Evolutionary conservation across 2,113 vertebrate genomes (phyloP), one percentile per base, ranked within the genome.

Genomic region (Sinocyclocheilus rhinocerous): DNA sequence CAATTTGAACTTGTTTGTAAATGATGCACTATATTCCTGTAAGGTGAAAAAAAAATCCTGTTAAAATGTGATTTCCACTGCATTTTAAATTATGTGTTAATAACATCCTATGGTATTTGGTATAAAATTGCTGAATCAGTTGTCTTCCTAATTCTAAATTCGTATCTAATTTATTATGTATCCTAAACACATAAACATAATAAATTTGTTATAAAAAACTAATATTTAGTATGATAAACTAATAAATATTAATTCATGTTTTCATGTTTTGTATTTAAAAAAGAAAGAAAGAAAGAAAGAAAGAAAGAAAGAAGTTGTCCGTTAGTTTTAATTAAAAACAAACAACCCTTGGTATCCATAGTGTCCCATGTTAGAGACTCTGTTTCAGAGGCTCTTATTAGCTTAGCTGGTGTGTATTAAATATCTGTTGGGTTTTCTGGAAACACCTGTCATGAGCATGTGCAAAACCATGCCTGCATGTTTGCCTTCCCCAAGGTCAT

Each of bases 401-500:
- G 48, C 18, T 67, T 29, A 24, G 26, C 80, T 83, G 69, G 12
- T 59, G 50, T 73, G 26, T 55, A 57, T 57, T 83, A 7, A 36
- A 69, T 50, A 69, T 70, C 24, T 42, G 39, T 83, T 81, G n/a
- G 20, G 33, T 67, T 81, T 24, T 85, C 48, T 79, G n/a, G 9
- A 52, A 59, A 75, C 70, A 86, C 79, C 78, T 86, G 79, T 75
- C 69, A 75, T 48, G 26, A 48, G 26, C 42, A 73, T 50, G 70
- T 59, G 26, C 33, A 65, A 67, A 86, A 76, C 29, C 9, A 73
- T 84, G 8, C 13, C 2, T 78, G 33, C 93, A 93, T 94, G 93
- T 94, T 93, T 94, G 87, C 50, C 85, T 92, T 93, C 88, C 88
- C 36, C 81, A 65, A 2, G 65, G 39, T 90, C 91, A 91, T 88